Conservation (phyloP, 2,797 vertebrate genomes). For the Rhyacichthys aspro region DNA sequence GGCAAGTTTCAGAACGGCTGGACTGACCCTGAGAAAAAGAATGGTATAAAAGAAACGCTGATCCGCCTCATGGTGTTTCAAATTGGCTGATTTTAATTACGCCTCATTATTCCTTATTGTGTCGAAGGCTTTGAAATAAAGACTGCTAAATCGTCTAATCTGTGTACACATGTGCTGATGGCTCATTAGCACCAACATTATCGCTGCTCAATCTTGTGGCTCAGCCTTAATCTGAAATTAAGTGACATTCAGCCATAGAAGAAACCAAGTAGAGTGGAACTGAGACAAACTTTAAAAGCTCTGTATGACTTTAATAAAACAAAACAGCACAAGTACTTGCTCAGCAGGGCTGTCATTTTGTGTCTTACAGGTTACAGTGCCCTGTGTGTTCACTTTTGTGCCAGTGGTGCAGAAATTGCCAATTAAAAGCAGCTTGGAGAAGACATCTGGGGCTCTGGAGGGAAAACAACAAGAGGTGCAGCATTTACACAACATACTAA, state of each 20-base stretch:
- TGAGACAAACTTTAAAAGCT: too few relatives aligned
- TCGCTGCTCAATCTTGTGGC: conserved; percentile 7
- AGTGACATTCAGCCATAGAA: not conserved
- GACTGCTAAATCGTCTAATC: conserved; percentile 34
- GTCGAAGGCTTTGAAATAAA: conserved; percentile 21
- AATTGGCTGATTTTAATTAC: conserved; percentile 23
- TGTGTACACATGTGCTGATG: conserved; percentile 22
- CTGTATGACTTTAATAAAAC: not conserved
- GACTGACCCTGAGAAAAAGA: not conserved
- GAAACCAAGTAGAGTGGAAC: not conserved
- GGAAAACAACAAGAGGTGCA: conserved; percentile 60
- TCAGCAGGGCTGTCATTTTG: conserved; percentile 7
- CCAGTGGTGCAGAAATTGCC: conserved; percentile 84
- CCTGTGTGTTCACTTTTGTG: conserved; percentile 84
- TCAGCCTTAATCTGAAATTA: conserved; percentile 2
- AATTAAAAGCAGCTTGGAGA: conserved; percentile 58
- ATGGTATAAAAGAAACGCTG: not conserved
- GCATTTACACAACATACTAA: not conserved
- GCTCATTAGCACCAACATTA: conserved; percentile 18
- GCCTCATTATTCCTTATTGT: conserved; percentile 30
- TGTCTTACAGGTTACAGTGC: conserved; percentile 77
- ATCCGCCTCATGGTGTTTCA: not conserved
- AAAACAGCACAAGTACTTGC: too few relatives aligned
- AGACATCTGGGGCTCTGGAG: conserved; percentile 23
- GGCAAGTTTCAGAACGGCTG: not conserved